phyloP scores from a whole-genome alignment of 1,140 invertebrate species.

The Bombus ignitus region DNA sequence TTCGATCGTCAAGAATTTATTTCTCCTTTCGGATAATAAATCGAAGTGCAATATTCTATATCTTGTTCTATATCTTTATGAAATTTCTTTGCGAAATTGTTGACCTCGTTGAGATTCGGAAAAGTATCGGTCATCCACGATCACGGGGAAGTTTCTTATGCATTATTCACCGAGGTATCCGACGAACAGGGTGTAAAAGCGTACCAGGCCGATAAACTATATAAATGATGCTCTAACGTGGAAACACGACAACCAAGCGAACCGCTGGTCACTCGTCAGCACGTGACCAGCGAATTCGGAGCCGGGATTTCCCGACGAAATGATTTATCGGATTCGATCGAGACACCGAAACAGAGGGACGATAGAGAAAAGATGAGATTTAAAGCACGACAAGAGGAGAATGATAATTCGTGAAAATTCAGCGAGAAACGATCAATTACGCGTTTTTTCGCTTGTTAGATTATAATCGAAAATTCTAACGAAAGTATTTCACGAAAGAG shows the following conservation, averaged over 20 bases:
- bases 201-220: slow-evolving; percentile 54
- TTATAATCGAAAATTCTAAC: too few species aligned
- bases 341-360: neutral
- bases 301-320: slow-evolving; percentile 10
- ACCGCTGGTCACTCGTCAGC: slow-evolving; percentile 55
- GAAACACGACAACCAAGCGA: slow-evolving; percentile 44
- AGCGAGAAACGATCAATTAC: too few species aligned
- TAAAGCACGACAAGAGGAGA: neutral
- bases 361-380: neutral
- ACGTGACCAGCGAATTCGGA: slow-evolving; percentile 53
- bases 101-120: neutral
- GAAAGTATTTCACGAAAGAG: too few species aligned
- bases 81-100: neutral
- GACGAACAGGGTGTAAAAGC: slow-evolving; percentile 20
- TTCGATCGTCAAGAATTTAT: too few species aligned
- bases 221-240: slow-evolving; percentile 60
- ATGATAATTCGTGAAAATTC: neutral
- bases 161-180: slow-evolving; percentile 21
- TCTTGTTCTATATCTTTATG: neutral
- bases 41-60: neutral
- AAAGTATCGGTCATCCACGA: neutral
- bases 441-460: too few species aligned
- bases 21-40: too few species aligned
- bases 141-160: neutral
- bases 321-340: slow-evolving; percentile 21